Evolutionary conservation across 2,888 invertebrate species (phyloP), one percentile per base, ranked within the genome.

Genomic region (Drosophila robusta): DNA sequence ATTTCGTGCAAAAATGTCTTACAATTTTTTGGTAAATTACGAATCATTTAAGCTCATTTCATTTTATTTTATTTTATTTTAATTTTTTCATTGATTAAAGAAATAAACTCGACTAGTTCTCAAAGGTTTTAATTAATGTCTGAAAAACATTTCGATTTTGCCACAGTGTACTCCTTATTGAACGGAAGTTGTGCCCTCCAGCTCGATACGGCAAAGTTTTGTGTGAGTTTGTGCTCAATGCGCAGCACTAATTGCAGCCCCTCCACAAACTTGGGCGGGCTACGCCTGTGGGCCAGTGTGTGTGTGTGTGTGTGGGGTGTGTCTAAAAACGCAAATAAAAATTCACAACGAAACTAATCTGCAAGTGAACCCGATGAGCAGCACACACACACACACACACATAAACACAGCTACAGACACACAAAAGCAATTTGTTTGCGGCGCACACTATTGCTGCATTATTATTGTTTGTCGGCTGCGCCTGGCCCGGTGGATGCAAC

Each of bases 381-480:
- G 63, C 66, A 60, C 63, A 54, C 57, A 58, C 49, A 66, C 47
- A 70, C 41, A 57, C 14, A 39, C 41, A 39, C 9, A 29, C n/a
- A 50, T 1, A 34, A 9, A 50, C 24, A 34, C 18, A 52, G 18
- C 5, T 26, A 26, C 41, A 58, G 57, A 47, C 47, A 58, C 24
- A 78, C 73, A 75, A 86, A 83, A 86, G 89, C 84, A 84, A 84
- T 84, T 84, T 84, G 84, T 87, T 84, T 89, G 87, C 60, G 84
- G 80, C 78, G 70, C 78, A 68, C 83, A 84, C 80, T 86, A 83
- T 88, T 83, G 83, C 88, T 83, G 83, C 88, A 83, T 88, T 83
- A 84, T 88, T 88, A 84, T 84, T 83, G 89, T 88, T 83, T 88
- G 88, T 69, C 76, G 69, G 79, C 67, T 70, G 66, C 58, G 86